Evolutionary conservation across 2,888 invertebrate genomes (phyloP), one percentile per base, ranked within the genome.

Genomic region (Biston stratarius): DNA sequence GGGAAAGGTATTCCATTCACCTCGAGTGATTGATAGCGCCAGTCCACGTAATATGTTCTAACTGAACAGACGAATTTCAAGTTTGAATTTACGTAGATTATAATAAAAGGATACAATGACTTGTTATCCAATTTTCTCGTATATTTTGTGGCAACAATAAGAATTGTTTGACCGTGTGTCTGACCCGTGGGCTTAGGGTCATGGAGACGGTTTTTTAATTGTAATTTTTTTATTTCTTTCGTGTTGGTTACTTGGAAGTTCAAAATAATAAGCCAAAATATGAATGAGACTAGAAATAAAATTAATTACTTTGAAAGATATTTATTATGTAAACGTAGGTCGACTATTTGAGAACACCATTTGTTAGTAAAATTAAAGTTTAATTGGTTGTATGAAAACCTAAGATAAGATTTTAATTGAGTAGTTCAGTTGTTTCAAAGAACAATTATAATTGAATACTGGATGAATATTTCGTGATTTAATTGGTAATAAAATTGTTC

Each of bases 21-120:
- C 40, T 12, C n/a, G 15, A 44, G 42, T 58, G 64, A 64, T 64
- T 38, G 47, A 64, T 58, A 64, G 52, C 58, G 51, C 45, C 38
- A 52, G 36, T 42, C 38, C 10, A 6, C 38, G 45, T 53, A 11
- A 47, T 49, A 40, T 40, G 6, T 53, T 53, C 33, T 15, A 36
- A 52, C 15, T 53, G 47, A 53, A 45, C 36, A 34, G 44, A 51
- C 60, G 45, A 44, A n/a, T 53, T 61, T 51, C 36, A 15, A 36
- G 42, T 53, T 42, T 14, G 36, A 34, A 53, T 49, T 40, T 40
- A 42, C 40, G 55, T 8, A 38, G 33, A 33, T 59, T 36, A 38
- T 34, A 0, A 10, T 47, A 57, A 34, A 47, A 14, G 57, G 6
- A n/a, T 9, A 34, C 34, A 57, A 10, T 34, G 45, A 47, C 34